Evolutionary conservation across 2,113 vertebrate genomes (phyloP).

Genomic region (Gasterosteus nipponicus): DNA sequence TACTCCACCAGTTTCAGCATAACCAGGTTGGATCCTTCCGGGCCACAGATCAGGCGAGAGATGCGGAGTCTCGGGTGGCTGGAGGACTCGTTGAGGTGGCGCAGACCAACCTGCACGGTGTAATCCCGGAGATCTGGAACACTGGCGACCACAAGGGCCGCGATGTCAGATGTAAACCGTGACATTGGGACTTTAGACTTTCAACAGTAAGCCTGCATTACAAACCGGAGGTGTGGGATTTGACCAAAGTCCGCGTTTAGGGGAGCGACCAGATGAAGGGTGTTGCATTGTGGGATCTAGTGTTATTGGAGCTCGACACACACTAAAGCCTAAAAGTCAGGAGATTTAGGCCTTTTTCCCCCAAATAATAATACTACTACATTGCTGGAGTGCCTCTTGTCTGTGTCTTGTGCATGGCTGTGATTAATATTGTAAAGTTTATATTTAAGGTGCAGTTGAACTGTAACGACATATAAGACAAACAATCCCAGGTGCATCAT

Average conservation of each 20-base stretch:
- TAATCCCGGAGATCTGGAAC: constrained; percentile 92
- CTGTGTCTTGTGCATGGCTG: background rate
- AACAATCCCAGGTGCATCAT: background rate
- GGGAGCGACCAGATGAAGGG: background rate
- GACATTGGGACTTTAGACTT: background rate
- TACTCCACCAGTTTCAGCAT: constrained; percentile 88
- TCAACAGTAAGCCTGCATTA: background rate
- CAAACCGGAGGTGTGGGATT: background rate
- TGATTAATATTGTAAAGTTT: background rate
- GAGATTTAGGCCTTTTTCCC: background rate
- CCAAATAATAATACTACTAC: background rate
- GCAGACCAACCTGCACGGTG: constrained; percentile 91
- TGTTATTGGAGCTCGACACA: background rate
- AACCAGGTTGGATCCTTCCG: constrained; percentile 91
- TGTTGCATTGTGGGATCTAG: background rate
- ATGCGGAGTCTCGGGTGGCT: constrained; percentile 86
- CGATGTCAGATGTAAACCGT: background rate
- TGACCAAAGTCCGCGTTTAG: background rate
- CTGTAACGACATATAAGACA: no score
- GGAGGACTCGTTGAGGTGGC: constrained; percentile 86
- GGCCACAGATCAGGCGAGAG: constrained; percentile 91
- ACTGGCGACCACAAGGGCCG: constrained; percentile 68
- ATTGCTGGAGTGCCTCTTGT: background rate
- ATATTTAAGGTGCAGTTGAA: background rate
- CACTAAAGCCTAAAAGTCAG: background rate